A percentile compares a stretch with the other conserved stretches of the same genome.
These are phyloP conservation scores for Crenichthys baileyi DNA, from an alignment of 2,797 vertebrate species.

Conservation along the genomic window DNA sequence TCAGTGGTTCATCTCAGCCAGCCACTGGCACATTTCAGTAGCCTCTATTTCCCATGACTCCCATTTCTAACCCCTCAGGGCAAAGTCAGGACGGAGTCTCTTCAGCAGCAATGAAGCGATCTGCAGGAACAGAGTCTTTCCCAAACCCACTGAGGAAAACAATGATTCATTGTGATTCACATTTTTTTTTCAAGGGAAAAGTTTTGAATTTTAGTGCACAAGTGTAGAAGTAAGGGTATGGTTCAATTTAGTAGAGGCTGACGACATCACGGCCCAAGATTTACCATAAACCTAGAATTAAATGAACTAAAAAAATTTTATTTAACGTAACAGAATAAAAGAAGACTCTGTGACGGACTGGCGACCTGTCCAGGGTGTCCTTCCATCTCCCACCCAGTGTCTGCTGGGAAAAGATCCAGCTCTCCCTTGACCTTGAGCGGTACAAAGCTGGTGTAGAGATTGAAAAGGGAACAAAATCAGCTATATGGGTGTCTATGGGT, in stretches of 20 bases:
- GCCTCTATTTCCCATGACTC: conserved; percentile 65
- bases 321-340: neutral
- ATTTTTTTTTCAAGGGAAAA: conserved; percentile 8
- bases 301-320: neutral
- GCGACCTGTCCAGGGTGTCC: neutral
- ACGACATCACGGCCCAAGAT: neutral
- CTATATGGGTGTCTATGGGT: neutral
- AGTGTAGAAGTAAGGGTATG: neutral
- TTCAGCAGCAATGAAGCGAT: conserved; percentile 36
- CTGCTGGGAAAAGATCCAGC: neutral
- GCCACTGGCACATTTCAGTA: conserved; percentile 63
- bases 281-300: neutral
- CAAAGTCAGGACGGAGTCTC: conserved; percentile 39
- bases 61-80: conserved; percentile 49
- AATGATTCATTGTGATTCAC: neutral
- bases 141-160: conserved; percentile 7
- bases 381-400: neutral
- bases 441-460: neutral
- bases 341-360: neutral
- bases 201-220: neutral
- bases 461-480: neutral
- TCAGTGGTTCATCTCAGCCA: conserved; percentile 49
- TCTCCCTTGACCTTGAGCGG: neutral
- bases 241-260: neutral
- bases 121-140: conserved; percentile 31